Base-by-base conservation (phyloP, 2,113 vertebrate species). In the Cygnus atratus region DNA sequence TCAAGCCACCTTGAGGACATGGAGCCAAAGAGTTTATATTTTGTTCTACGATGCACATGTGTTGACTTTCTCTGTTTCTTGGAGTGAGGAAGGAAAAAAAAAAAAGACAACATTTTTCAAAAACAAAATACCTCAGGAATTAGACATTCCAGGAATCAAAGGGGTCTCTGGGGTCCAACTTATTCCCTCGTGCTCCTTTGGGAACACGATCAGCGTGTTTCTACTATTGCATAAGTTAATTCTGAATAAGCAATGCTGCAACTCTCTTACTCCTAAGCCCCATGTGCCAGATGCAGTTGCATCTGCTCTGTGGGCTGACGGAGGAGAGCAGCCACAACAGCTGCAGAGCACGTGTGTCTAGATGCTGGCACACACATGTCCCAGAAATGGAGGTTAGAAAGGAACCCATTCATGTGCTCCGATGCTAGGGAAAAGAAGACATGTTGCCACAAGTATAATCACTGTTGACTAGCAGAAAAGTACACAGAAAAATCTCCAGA, bases 31-130 rank as follows among this genome's bases (percentile, higher is more conserved):
- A 58, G 6, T 37, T 18, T 18, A 21, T 39, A 9, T 31, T 86
- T 62, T 59, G 4, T 50, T 88, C 19, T 35, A 15, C 0, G 1
- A 1, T 31, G 55, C 1, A 6, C 15, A 0, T 4, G 1, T 46
- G 26, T 39, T 57, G 33, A 84, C 4, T 41, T 74, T 59, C 43
- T 41, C 14, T 33, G 6, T 39, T 77, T 46, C 18, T 48, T 39
- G 7, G 3, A 13, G 3, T 77, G 48, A 54, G 31, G 13, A 17
- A 67, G 89, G 59, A 76, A 43, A 17, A 63, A 68, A 43, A 4
- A 19, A 46, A 46, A 9, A 48, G 16, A 21, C 20, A 21, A 48
- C 20, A 22, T 48, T 48, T 48, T 48, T 48, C 46, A 74, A 90
- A 77, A 76, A 37, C 31, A 52, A 37, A 35, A 39, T 20, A 24